A percentile compares a stretch with the other conserved stretches of the same genome.
Evolutionary conservation across 2,888 invertebrate genomes (phyloP).

Genomic region (Calephelis perditalis): DNA sequence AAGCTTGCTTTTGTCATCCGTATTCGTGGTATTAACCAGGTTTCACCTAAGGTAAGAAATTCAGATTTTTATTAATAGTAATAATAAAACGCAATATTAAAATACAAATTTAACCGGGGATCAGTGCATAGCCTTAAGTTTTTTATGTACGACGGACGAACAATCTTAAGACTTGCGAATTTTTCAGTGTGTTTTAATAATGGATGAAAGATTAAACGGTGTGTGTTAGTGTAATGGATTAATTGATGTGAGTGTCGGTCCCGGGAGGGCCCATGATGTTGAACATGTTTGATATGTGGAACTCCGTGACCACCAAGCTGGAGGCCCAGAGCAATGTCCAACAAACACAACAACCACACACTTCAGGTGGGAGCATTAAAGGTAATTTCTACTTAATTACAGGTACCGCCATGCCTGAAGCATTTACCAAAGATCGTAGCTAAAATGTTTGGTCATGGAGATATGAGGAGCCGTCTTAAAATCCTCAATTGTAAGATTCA

Average conservation of each 20-base stretch:
- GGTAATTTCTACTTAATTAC: constrained; percentile 78
- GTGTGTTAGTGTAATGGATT: constrained; percentile 38
- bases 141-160: constrained; percentile 65
- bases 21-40: constrained; percentile 96
- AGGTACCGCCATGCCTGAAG: constrained; percentile 22
- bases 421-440: neutral
- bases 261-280: constrained; percentile 55
- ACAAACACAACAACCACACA: constrained; percentile 85
- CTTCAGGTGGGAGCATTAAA: constrained; percentile 90
- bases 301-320: constrained; percentile 86
- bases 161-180: constrained; percentile 54
- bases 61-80: constrained; percentile 38
- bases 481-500: constrained; percentile 1
- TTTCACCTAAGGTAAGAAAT: constrained; percentile 64
- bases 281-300: constrained; percentile 92
- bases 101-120: constrained; percentile 63
- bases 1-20: constrained; percentile 98
- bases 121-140: constrained; percentile 69
- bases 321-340: constrained; percentile 82
- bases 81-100: constrained; percentile 43
- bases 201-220: constrained; percentile 39
- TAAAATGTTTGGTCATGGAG: too few species aligned
- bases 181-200: constrained; percentile 46
- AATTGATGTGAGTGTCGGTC: constrained; percentile 39
- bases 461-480: too few species aligned